Conservation (phyloP, 2,113 vertebrate genomes). For the Puma concolor region DNA sequence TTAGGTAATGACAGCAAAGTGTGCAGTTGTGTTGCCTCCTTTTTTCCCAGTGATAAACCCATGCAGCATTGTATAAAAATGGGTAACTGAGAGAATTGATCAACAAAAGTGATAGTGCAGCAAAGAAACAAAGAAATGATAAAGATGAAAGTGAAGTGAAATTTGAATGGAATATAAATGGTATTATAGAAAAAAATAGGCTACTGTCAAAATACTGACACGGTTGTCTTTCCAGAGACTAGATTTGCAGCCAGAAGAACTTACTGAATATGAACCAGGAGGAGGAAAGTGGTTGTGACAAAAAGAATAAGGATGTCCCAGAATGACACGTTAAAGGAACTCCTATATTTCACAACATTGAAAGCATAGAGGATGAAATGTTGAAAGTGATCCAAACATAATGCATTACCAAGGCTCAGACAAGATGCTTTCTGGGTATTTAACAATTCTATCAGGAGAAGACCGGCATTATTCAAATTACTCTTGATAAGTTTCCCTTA, state of each 20-base stretch:
- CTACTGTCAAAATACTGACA: not conserved
- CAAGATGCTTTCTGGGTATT: not conserved
- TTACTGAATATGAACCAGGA: not conserved
- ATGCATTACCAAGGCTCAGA: not conserved
- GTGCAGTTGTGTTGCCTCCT: not conserved
- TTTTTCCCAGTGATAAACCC: not conserved
- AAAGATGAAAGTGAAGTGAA: not conserved
- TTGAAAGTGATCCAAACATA: not conserved
- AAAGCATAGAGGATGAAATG: not conserved
- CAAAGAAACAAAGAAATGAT: not conserved
- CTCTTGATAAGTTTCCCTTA: not conserved
- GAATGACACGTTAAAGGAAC: not conserved
- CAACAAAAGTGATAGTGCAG: not conserved
- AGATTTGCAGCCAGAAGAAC: not conserved
- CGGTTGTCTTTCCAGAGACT: not conserved
- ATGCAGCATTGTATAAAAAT: not conserved
- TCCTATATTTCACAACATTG: too few relatives aligned
- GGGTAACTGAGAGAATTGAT: not conserved
- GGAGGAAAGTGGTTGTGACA: not conserved
- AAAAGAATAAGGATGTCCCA: not conserved
- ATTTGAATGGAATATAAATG: not conserved
- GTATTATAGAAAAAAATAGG: not conserved
- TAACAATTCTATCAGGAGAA: not conserved
- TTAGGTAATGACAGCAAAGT: not conserved
- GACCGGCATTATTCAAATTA: not conserved